These are phyloP conservation scores for Paraescarpia echinospica DNA, from an alignment of 1,140 invertebrate genomes.

Conservation along the genomic window DNA sequence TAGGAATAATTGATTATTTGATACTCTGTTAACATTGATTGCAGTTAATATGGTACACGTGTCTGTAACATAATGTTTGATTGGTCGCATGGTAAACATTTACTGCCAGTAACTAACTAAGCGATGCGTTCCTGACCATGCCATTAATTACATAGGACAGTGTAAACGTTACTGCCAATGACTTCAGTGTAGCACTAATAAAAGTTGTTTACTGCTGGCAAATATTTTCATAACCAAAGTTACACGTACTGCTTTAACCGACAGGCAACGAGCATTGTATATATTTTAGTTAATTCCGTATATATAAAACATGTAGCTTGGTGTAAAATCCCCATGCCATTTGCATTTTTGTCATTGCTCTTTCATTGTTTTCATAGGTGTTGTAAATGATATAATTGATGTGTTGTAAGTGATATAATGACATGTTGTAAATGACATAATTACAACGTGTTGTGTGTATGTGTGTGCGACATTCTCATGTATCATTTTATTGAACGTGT, in stretches of 20 bases:
- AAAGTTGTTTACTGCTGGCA: background rate
- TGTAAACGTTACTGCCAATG: background rate
- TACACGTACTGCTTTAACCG: background rate
- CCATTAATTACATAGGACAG: background rate
- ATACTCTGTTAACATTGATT: background rate
- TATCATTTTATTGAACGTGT: background rate
- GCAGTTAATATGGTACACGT: background rate
- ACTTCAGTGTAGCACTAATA: background rate
- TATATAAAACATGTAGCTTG: background rate
- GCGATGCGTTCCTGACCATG: background rate
- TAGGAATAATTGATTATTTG: background rate
- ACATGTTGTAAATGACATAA: background rate
- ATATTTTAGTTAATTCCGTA: conserved; percentile 2
- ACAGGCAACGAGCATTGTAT: background rate
- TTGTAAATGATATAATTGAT: background rate
- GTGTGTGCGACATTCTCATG: background rate
- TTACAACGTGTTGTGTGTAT: background rate
- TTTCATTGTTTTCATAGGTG: background rate
- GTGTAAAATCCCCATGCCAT: background rate
- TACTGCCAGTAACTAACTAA: background rate
- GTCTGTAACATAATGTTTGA: background rate
- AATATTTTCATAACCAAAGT: background rate
- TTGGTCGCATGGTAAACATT: background rate
- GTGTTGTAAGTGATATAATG: background rate
- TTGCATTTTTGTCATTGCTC: background rate